Evolutionary conservation across 2,888 invertebrate species (phyloP).

Genomic region (Agrotis puta): DNA sequence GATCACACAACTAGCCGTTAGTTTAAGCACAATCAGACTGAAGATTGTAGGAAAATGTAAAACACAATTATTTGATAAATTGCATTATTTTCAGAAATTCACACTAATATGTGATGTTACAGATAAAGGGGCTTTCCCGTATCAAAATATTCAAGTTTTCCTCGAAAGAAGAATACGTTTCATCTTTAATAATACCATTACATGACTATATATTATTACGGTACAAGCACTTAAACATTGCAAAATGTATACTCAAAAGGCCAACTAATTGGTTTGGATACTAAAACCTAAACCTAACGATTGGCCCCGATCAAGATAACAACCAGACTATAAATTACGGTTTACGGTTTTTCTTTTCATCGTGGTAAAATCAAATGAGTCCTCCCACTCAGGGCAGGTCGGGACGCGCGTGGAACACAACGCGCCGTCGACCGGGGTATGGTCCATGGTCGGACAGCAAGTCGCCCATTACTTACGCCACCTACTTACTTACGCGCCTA

Average conservation of each 20-base stretch:
- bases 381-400: no score
- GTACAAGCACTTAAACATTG: constrained; percentile 1
- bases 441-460: no score
- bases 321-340: constrained; percentile 27
- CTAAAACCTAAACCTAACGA: constrained; percentile 32
- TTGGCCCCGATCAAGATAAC: constrained; percentile 45
- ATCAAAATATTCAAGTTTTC: neutral
- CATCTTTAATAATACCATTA: neutral
- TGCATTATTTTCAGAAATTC: neutral
- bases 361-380: no score
- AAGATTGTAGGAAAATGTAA: neutral
- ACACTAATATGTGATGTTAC: neutral
- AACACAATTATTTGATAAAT: neutral
- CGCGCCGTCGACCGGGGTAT: no score
- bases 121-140: neutral
- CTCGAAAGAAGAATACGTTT: neutral
- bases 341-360: no score
- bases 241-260: constrained; percentile 28
- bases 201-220: no score
- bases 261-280: constrained; percentile 25
- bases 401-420: no score
- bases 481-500: no score
- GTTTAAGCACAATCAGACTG: no score
- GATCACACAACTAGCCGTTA: no score
- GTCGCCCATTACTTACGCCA: no score